A percentile compares a stretch with the other conserved stretches of the same genome.
These are phyloP conservation scores for Stictocephala bisonia DNA, from an alignment of 2,888 invertebrate genomes.

Conservation along the genomic window DNA sequence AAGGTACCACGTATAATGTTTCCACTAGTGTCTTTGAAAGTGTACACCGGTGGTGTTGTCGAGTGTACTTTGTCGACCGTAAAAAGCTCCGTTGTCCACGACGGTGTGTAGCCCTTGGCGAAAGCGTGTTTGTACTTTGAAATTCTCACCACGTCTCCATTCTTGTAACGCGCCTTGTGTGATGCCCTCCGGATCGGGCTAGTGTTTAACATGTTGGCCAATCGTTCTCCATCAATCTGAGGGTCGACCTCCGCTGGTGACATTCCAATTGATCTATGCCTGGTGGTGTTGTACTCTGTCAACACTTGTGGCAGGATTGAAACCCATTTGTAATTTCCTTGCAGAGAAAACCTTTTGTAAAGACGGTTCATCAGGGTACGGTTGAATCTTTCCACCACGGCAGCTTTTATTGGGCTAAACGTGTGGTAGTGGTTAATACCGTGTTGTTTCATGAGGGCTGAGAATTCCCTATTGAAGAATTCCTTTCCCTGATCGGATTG, in stretches of 20 bases:
- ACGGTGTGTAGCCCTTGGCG: background rate
- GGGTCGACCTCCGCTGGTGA: constrained; percentile 4
- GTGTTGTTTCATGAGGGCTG: constrained; percentile 32
- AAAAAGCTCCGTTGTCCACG: background rate
- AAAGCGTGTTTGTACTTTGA: background rate
- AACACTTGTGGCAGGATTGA: background rate
- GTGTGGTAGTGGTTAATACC: constrained; percentile 40
- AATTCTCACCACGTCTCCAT: background rate
- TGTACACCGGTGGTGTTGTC: background rate
- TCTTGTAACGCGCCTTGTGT: too few species aligned
- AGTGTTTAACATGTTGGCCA: background rate
- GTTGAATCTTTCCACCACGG: constrained; percentile 43
- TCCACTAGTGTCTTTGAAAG: background rate
- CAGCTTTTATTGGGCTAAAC: constrained; percentile 15
- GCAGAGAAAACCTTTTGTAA: background rate
- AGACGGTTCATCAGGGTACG: constrained; percentile 1
- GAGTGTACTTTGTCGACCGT: background rate
- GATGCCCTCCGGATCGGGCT: too few species aligned
- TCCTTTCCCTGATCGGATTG: constrained; percentile 56
- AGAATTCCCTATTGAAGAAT: constrained; percentile 55
- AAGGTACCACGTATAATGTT: constrained; percentile 24
- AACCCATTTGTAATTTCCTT: constrained; percentile 26
- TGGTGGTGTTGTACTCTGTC: background rate
- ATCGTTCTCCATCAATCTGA: background rate
- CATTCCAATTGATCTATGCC: constrained; percentile 23